A percentile compares a stretch with the other conserved stretches of the same genome.
Conservation (phyloP, 2,797 vertebrate species). For the Cottoperca gobio region DNA sequence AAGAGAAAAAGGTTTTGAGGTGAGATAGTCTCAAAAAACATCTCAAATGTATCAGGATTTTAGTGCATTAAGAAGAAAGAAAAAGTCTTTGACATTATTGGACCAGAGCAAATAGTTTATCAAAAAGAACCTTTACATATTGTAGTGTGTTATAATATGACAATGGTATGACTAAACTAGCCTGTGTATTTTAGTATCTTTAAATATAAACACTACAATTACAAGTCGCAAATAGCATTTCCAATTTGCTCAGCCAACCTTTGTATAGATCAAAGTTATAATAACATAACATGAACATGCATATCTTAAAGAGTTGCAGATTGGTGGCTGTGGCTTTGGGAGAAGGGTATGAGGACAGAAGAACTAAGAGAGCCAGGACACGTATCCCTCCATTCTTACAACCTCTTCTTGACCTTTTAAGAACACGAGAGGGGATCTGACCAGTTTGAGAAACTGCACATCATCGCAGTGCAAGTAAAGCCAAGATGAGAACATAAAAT, state of each 20-base stretch:
- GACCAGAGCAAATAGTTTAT: neutral
- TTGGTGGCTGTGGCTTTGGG: neutral
- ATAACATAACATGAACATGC: neutral
- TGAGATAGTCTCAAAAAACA: constrained; percentile 5
- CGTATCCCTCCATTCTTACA: neutral
- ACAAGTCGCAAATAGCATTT: neutral
- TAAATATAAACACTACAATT: neutral
- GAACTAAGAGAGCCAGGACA: neutral
- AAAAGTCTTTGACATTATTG: neutral
- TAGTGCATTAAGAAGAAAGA: constrained; percentile 19
- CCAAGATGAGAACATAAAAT: constrained; percentile 16
- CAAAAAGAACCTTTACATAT: neutral
- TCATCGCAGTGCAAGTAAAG: neutral
- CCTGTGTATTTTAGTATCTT: neutral
- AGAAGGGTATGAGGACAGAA: neutral
- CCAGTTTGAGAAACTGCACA: neutral
- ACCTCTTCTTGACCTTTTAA: constrained; percentile 13
- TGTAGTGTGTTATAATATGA: neutral
- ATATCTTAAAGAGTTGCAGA: neutral
- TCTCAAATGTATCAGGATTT: constrained; percentile 20
- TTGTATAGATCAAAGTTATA: too few species aligned
- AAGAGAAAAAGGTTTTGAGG: constrained; percentile 37
- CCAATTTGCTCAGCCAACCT: too few species aligned
- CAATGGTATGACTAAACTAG: neutral
- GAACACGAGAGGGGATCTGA: neutral